A percentile compares a stretch with the other conserved stretches of the same genome.
phyloP scores from a whole-genome alignment of 2,888 invertebrate genomes.

The Hydroisotoma schaefferi region DNA sequence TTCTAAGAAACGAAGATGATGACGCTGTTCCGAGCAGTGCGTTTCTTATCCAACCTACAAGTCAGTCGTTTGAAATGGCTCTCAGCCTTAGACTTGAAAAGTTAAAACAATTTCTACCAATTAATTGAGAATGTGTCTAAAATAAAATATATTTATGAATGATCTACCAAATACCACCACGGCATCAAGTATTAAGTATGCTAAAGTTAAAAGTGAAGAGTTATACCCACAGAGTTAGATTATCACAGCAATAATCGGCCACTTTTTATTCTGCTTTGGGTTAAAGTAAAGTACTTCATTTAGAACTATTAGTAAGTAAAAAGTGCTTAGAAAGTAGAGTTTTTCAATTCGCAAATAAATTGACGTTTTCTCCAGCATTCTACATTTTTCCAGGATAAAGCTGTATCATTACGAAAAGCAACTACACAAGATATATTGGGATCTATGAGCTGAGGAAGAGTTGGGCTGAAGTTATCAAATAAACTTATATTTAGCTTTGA shows the following conservation, averaged over 20 bases:
- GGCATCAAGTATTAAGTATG: too few species aligned
- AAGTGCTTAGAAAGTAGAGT: too few species aligned
- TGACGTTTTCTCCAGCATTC: background rate
- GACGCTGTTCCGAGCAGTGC: background rate
- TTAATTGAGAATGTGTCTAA: too few species aligned
- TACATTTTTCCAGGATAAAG: background rate
- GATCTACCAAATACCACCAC: too few species aligned
- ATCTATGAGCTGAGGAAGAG: background rate
- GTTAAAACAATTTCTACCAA: background rate
- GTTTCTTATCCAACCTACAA: background rate
- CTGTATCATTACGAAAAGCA: background rate
- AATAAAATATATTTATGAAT: too few species aligned
- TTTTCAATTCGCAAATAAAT: slow-evolving; percentile 11
- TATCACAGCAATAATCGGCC: too few species aligned
- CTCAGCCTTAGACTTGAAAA: background rate
- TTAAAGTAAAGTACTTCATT: too few species aligned
- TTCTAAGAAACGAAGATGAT: too few species aligned
- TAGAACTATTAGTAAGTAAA: too few species aligned
- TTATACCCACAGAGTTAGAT: too few species aligned
- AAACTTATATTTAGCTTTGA: background rate
- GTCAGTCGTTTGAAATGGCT: background rate
- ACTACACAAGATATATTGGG: slow-evolving; percentile 1
- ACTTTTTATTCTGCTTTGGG: too few species aligned
- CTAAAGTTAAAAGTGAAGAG: too few species aligned
- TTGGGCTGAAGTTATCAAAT: background rate